Conservation (phyloP, 2,888 invertebrate genomes). For the Agonopterix subpropinquella region DNA sequence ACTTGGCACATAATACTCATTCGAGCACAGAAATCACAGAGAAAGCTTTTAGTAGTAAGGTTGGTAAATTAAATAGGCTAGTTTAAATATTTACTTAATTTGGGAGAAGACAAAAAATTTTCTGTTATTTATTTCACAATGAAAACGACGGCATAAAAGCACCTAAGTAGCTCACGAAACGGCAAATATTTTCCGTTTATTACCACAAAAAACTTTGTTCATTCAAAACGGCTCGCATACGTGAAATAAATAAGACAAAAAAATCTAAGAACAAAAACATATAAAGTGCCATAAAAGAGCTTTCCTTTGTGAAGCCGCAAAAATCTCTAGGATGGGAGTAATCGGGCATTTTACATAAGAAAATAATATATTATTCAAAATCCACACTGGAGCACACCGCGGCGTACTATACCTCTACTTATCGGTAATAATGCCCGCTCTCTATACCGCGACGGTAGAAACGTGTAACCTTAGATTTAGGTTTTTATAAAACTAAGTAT, state of each 20-base stretch:
- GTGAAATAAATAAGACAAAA: conserved; percentile 32
- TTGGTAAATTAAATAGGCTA: no score
- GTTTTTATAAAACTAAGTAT: no score
- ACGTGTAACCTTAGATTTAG: conserved; percentile 12
- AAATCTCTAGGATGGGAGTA: conserved; percentile 69
- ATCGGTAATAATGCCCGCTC: conserved; percentile 67
- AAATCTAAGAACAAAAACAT: conserved; percentile 63
- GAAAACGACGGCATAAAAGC: no score
- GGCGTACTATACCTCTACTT: conserved; percentile 47
- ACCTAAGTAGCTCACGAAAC: conserved; percentile 2
- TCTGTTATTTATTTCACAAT: no score
- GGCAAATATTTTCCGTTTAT: not conserved
- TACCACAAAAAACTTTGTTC: conserved; percentile 33
- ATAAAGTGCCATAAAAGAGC: conserved; percentile 68
- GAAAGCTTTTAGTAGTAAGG: no score
- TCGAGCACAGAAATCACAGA: no score
- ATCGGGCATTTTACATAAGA: conserved; percentile 75
- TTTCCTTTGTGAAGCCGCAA: conserved; percentile 54
- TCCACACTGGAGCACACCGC: conserved; percentile 62
- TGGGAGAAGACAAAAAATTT: no score
- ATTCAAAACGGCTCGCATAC: conserved; percentile 28
- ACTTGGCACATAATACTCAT: no score
- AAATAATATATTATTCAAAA: conserved; percentile 76
- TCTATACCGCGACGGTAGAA: conserved; percentile 23
- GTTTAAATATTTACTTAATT: no score